Conservation (phyloP, 2,888 invertebrate species). For the Nebria brevicollis region DNA sequence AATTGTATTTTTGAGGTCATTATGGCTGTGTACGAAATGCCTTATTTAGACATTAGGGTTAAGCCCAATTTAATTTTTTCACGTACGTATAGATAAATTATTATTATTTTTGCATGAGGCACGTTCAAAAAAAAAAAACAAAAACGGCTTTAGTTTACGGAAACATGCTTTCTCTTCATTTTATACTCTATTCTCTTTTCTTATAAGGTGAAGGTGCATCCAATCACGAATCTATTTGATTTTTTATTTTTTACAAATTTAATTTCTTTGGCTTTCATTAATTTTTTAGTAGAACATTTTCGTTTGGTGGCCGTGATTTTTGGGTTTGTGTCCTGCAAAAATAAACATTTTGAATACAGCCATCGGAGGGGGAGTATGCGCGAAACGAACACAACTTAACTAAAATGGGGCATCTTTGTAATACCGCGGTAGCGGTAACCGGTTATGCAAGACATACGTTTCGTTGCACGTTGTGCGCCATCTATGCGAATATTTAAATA, state of each 20-base stretch:
- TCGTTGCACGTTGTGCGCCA: constrained; percentile 25
- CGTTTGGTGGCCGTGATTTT: background rate
- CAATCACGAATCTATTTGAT: too few relatives aligned
- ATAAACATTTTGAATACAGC: constrained; percentile 31
- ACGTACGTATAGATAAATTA: constrained; percentile 14
- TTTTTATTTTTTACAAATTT: too few relatives aligned
- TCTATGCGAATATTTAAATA: constrained; percentile 14
- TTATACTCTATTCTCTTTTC: constrained; percentile 4
- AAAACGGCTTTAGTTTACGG: constrained; percentile 28
- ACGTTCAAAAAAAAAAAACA: constrained; percentile 18
- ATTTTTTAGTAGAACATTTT: background rate
- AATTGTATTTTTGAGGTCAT: constrained; percentile 20
- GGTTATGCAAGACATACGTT: constrained; percentile 2
- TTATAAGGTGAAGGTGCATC: constrained; percentile 26
- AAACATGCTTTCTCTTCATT: constrained; percentile 16
- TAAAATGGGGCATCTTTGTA: background rate
- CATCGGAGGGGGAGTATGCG: constrained; percentile 22
- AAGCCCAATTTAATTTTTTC: constrained; percentile 16
- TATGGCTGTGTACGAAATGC: constrained; percentile 41
- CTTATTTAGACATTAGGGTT: constrained; percentile 23
- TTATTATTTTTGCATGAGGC: constrained; percentile 45
- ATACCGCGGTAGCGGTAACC: background rate
- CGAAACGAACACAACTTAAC: background rate
- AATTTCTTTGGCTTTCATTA: background rate
- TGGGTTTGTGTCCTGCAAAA: background rate